These are phyloP conservation scores for Sciurus niger DNA, from an alignment of 2,113 vertebrate species.

Conservation along the genomic window DNA sequence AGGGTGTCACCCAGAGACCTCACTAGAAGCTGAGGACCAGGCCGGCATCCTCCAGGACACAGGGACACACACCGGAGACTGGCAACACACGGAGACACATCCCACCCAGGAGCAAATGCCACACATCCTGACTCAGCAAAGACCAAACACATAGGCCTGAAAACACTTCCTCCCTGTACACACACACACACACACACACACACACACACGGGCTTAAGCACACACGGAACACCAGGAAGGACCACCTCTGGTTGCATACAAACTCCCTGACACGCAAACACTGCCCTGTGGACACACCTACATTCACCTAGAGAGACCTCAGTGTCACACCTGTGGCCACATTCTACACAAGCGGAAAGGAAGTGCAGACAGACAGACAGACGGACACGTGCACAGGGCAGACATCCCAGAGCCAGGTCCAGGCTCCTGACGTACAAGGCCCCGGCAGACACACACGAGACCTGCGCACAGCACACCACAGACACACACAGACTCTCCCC, in stretches of 20 bases:
- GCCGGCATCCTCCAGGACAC: background rate
- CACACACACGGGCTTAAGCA: background rate
- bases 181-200: background rate
- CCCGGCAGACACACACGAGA: slow-evolving; percentile 69
- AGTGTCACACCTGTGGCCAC: background rate
- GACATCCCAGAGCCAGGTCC: slow-evolving; percentile 64
- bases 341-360: background rate
- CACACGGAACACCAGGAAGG: background rate
- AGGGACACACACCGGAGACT: background rate
- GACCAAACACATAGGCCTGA: background rate
- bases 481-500: slow-evolving; percentile 73
- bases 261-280: background rate
- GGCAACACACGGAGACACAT: background rate
- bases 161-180: background rate
- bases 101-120: background rate
- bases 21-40: background rate
- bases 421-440: slow-evolving; percentile 69
- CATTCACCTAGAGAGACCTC: background rate
- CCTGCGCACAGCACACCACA: slow-evolving; percentile 2
- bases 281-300: background rate
- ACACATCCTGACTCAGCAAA: background rate
- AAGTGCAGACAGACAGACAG: background rate
- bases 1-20: background rate
- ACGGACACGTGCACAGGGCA: background rate
- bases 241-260: background rate